Conservation (phyloP, 2,888 invertebrate species). For the Amphipoea lucens region DNA sequence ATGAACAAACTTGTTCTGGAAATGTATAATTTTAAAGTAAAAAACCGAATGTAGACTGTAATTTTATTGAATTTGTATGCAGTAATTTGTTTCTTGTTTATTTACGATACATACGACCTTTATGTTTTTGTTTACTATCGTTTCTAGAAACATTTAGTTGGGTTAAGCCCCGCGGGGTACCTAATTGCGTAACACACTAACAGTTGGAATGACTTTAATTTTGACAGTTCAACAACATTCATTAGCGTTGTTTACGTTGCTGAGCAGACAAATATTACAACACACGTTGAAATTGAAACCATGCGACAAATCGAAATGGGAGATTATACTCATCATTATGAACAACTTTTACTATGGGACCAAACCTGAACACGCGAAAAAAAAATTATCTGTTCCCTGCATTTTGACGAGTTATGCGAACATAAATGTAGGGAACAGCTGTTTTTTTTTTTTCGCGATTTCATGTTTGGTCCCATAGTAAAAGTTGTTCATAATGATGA, state of each 20-base stretch:
- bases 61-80: not conserved
- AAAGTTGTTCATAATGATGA: too few species aligned
- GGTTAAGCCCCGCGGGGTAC: not conserved
- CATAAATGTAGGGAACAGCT: too few species aligned
- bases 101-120: not conserved
- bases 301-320: too few species aligned
- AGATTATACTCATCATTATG: too few species aligned
- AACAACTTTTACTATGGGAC: too few species aligned
- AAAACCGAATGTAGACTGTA: not conserved
- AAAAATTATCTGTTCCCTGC: too few species aligned
- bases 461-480: too few species aligned
- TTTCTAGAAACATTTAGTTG: conserved; percentile 8
- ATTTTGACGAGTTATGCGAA: too few species aligned
- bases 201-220: not conserved
- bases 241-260: not conserved
- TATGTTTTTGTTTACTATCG: conserved; percentile 4
- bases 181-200: not conserved
- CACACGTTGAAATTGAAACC: too few species aligned
- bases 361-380: too few species aligned
- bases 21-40: not conserved
- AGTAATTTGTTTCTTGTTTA: not conserved
- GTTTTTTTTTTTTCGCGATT: too few species aligned
- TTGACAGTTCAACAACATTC: not conserved
- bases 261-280: too few species aligned
- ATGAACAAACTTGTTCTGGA: conserved; percentile 7